Conservation (phyloP, 2,888 invertebrate species). For the Drosophila differens region DNA sequence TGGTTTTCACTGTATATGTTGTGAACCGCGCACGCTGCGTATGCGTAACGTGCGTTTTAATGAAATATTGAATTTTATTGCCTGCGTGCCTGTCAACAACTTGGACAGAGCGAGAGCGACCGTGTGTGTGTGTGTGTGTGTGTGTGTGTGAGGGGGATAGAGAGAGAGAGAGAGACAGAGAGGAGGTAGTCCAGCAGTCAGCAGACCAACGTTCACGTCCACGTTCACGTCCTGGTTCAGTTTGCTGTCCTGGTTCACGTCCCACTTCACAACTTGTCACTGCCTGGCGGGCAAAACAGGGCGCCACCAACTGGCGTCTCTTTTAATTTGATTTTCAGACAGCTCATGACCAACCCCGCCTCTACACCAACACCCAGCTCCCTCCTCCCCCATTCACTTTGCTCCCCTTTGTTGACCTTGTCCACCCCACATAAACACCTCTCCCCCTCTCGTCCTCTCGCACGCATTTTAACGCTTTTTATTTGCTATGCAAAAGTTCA, state of each 20-base stretch:
- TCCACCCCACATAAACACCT: conserved; percentile 1
- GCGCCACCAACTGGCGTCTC: conserved; percentile 60
- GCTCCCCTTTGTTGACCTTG: conserved; percentile 9
- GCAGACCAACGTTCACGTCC: conserved; percentile 4
- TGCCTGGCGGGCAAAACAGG: conserved; percentile 66
- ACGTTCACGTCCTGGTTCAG: conserved; percentile 14
- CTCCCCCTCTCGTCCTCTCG: not conserved
- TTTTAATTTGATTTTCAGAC: conserved; percentile 78
- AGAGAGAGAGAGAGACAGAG: too few species aligned
- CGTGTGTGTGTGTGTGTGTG: not conserved
- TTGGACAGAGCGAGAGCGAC: conserved; percentile 34
- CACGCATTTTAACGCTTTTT: conserved; percentile 74
- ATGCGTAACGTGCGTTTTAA: conserved; percentile 82
- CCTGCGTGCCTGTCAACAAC: conserved; percentile 84
- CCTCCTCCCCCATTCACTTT: not conserved
- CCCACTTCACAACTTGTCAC: conserved; percentile 77
- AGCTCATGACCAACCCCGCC: conserved; percentile 21
- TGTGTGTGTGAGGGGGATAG: not conserved
- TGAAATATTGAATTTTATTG: conserved; percentile 84
- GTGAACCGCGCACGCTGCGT: conserved; percentile 68
- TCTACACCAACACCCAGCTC: not conserved
- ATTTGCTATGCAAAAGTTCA: conserved; percentile 81
- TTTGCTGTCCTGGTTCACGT: conserved; percentile 10
- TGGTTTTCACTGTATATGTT: conserved; percentile 28
- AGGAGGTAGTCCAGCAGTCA: not conserved